A percentile compares a stretch with the other conserved stretches of the same genome.
Conservation (phyloP, 2,113 vertebrate species). For the Propithecus coquereli region DNA sequence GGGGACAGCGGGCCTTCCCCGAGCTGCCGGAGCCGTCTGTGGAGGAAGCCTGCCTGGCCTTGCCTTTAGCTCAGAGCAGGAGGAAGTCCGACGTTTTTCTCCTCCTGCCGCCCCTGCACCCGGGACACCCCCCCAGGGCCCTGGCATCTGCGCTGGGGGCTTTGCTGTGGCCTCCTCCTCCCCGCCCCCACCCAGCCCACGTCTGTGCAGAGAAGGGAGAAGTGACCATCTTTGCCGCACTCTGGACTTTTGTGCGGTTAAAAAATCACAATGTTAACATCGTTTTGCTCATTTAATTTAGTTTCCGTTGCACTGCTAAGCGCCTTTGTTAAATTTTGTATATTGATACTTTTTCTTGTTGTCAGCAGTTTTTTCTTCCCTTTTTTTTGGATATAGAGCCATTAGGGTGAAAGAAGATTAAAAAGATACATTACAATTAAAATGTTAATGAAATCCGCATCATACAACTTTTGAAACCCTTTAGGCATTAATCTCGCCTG, state of each 20-base stretch:
- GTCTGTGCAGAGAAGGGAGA: neutral
- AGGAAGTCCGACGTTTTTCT: neutral
- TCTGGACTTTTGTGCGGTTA: neutral
- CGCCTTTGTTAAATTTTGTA: constrained; percentile 77
- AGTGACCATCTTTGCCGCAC: neutral
- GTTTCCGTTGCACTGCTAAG: constrained; percentile 60
- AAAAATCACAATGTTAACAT: constrained; percentile 29
- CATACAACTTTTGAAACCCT: constrained; percentile 80
- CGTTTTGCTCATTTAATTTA: constrained; percentile 60
- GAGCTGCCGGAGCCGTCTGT: neutral
- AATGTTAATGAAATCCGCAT: constrained; percentile 86
- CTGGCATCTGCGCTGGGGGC: neutral
- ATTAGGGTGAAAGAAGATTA: constrained; percentile 83
- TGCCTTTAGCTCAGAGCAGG: too few species aligned
- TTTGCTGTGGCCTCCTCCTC: neutral
- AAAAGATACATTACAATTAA: constrained; percentile 88
- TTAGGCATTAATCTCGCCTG: constrained; percentile 78
- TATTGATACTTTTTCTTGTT: constrained; percentile 80
- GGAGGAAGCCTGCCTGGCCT: neutral
- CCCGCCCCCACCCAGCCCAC: fast-evolving
- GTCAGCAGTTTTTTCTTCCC: constrained; percentile 79
- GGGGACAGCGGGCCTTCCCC: neutral
- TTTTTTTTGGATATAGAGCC: constrained; percentile 75
- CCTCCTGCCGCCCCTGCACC: too few species aligned
- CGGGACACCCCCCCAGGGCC: neutral